These are phyloP conservation scores for Eulemur albifrons DNA, from an alignment of 2,797 vertebrate genomes.

Conservation along the genomic window DNA sequence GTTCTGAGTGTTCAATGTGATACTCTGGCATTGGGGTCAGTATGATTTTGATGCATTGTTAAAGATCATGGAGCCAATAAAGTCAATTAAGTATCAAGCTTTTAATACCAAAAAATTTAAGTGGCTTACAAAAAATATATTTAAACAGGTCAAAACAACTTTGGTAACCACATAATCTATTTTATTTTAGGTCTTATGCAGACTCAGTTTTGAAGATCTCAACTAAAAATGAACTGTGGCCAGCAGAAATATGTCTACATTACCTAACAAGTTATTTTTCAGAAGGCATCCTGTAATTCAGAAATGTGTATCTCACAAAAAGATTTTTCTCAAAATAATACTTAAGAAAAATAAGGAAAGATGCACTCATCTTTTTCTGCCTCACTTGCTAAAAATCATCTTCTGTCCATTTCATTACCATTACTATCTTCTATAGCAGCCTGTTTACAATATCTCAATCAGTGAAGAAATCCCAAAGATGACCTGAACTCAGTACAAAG, in stretches of 20 bases:
- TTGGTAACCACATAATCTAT: not conserved
- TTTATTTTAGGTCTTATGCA: not conserved
- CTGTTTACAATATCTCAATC: not conserved
- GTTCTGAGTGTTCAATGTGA: not conserved
- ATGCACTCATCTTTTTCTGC: not conserved
- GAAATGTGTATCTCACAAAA: not conserved
- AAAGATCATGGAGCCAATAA: not conserved
- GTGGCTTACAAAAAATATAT: not conserved
- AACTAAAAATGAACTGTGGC: constrained; percentile 19
- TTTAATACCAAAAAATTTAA: not conserved
- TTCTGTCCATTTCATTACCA: not conserved
- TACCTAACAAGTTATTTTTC: not conserved
- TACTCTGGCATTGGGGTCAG: too few relatives aligned
- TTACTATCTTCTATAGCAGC: not conserved
- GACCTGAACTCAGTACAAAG: not conserved
- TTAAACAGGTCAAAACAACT: not conserved
- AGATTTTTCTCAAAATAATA: not conserved
- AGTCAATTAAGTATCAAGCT: not conserved
- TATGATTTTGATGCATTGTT: not conserved
- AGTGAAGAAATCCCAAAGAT: not conserved
- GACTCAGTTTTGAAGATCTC: constrained; percentile 29
- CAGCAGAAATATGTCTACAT: not conserved
- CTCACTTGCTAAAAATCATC: not conserved
- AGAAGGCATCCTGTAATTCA: not conserved
- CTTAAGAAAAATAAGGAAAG: not conserved